Percentiles rank a stretch among this genome's conserved stretches.
Conservation (phyloP, 2,113 vertebrate genomes). For the Sebastes schlegelii region DNA sequence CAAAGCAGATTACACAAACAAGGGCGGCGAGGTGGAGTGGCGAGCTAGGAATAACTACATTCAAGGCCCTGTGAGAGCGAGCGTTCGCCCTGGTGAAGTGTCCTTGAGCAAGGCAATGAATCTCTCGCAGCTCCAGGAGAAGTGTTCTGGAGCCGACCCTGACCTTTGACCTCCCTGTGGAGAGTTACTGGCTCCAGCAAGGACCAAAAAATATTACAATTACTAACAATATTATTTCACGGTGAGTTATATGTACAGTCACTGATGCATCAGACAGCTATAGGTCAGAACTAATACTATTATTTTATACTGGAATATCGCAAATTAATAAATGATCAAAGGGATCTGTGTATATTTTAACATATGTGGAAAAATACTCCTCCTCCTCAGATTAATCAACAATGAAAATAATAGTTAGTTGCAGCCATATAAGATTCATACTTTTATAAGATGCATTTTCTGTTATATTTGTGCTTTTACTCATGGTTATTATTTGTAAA, state of each 20-base stretch:
- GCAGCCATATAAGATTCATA: no score
- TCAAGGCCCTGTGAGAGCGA: conserved; percentile 66
- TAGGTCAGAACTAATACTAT: not conserved
- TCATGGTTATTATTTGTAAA: not conserved
- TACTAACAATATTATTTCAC: conserved; percentile 16
- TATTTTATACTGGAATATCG: not conserved
- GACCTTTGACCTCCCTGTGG: conserved; percentile 61
- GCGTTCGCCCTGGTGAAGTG: conserved; percentile 60
- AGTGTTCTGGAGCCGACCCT: conserved; percentile 56
- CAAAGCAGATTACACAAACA: conserved; percentile 70
- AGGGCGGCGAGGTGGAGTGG: conserved; percentile 56
- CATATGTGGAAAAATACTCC: not conserved
- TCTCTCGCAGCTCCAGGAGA: conserved; percentile 65
- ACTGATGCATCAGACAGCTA: not conserved
- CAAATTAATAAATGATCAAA: conserved; percentile 3
- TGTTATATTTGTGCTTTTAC: not conserved
- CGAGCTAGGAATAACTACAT: conserved; percentile 71
- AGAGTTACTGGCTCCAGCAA: conserved; percentile 36
- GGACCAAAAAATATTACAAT: conserved; percentile 46
- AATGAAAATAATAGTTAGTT: no score
- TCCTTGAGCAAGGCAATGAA: conserved; percentile 81
- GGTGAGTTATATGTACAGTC: not conserved
- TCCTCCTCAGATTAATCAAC: no score
- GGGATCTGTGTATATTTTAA: not conserved
- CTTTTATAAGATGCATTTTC: not conserved